Conservation (phyloP, 1,140 invertebrate genomes). For the Belonocnema kinseyi region DNA sequence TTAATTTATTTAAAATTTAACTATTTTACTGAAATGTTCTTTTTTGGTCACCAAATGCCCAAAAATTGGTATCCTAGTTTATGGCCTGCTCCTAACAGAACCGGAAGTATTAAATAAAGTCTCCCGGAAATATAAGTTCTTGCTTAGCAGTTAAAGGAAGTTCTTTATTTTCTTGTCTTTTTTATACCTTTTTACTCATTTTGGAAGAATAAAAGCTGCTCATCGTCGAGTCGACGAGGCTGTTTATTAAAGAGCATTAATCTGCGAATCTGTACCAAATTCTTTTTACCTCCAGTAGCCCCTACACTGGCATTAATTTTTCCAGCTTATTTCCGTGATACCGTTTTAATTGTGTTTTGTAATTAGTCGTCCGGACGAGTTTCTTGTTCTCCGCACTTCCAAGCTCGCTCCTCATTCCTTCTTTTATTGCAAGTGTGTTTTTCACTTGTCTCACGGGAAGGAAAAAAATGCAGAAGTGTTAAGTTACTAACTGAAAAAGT, state of each 20-base stretch:
- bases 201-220: slow-evolving; percentile 6
- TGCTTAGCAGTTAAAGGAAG: neutral
- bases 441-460: no score
- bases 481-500: no score
- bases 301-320: slow-evolving; percentile 20
- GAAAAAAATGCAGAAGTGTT: no score
- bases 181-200: neutral
- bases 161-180: neutral
- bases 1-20: no score
- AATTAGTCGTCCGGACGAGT: slow-evolving; percentile 25
- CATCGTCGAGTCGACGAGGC: slow-evolving; percentile 11
- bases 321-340: slow-evolving; percentile 19
- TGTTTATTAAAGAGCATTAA: slow-evolving; percentile 27
- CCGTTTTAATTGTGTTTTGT: slow-evolving; percentile 31
- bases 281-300: slow-evolving; percentile 9
- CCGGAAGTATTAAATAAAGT: neutral
- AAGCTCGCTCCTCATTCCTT: neutral
- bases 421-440: no score
- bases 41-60: no score
- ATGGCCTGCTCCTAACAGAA: neutral
- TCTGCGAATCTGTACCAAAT: slow-evolving; percentile 21
- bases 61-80: no score
- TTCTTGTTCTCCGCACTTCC: slow-evolving; percentile 19
- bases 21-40: no score
- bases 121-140: neutral